phyloP scores from a whole-genome alignment of 2,888 invertebrate genomes.

The Pterobdella sp. region DNA sequence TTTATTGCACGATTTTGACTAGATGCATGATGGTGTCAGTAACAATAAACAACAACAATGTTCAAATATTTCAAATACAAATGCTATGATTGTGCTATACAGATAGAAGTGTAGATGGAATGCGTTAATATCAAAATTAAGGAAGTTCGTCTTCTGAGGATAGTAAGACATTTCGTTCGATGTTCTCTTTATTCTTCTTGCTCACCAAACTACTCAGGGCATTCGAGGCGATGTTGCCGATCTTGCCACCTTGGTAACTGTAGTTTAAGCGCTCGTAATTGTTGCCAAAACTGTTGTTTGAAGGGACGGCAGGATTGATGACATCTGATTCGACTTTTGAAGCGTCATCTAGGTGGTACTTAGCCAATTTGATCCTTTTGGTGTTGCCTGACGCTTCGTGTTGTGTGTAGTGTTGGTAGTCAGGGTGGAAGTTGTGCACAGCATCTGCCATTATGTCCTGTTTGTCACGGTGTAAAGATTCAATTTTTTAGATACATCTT shows the following conservation, averaged over 20 bases:
- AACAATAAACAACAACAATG: too few relatives aligned
- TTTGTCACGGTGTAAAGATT: too few relatives aligned
- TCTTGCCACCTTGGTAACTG: background rate
- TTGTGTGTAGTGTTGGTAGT: constrained; percentile 65
- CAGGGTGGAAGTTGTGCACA: constrained; percentile 94
- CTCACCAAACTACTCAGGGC: background rate
- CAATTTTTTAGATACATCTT: too few relatives aligned
- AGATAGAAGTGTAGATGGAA: too few relatives aligned
- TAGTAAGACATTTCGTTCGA: constrained; percentile 74
- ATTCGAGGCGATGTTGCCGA: background rate
- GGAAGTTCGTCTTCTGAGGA: constrained; percentile 92
- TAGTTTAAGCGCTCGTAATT: background rate
- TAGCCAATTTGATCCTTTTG: background rate
- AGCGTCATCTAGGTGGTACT: background rate
- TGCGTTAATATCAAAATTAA: background rate
- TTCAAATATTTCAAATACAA: too few relatives aligned
- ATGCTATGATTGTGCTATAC: too few relatives aligned
- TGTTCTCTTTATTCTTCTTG: background rate
- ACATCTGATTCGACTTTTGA: background rate
- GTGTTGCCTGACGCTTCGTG: constrained; percentile 10
- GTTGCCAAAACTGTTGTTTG: background rate
- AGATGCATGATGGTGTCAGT: too few relatives aligned
- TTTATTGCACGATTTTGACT: too few relatives aligned
- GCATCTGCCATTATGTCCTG: constrained; percentile 87
- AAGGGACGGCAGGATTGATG: background rate